Evolutionary conservation across 2,113 vertebrate species (phyloP), one percentile per base, ranked within the genome.

Genomic region (Struthio camelus): DNA sequence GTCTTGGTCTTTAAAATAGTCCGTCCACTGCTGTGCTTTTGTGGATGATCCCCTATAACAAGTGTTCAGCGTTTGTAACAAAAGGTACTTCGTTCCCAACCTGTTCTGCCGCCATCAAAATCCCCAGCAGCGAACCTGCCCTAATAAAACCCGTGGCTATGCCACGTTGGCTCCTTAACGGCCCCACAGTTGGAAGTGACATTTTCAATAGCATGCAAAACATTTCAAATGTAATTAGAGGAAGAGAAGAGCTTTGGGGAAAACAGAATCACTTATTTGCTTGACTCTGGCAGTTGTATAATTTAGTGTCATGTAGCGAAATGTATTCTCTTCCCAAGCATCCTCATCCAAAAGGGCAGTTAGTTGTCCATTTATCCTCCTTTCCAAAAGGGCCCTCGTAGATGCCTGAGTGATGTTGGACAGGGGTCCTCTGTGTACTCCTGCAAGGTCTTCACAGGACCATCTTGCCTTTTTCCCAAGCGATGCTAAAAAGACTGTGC

Each of bases 141-240:
- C 72, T 87, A 72, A 90, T 40, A 84, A 95, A 94, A 84, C 82
- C 65, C 6, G 0, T 67, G 88, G 28, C 65, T 85, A 75, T 93
- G 69, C 61, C 86, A 79, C 1, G 10, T 10, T 69, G 73, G 77
- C 13, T 79, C 61, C 56, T 81, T 89, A 90, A 81, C 40, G 77
- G 88, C 96, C 88, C 69, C 17, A 3, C 95, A 95, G 94, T 70
- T 96, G 94, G 90, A 96, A 95, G 88, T 88, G 96, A 93, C 88
- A 96, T 93, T 96, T 96, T 96, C 90, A 95, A 76, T 84, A 89
- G 80, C 64, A 16, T 79, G 80, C 58, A 92, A 94, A 96, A 93
- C 92, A 90, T 93, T 95, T 96, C 86, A 95, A 81, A 94, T 89
- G 86, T 79, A 97, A 93, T 97, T 96, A 97, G 83, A 93, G 61